A percentile compares a stretch with the other conserved stretches of the same genome.
phyloP scores from a whole-genome alignment of 2,113 vertebrate genomes.

The Miniopterus natalensis region DNA sequence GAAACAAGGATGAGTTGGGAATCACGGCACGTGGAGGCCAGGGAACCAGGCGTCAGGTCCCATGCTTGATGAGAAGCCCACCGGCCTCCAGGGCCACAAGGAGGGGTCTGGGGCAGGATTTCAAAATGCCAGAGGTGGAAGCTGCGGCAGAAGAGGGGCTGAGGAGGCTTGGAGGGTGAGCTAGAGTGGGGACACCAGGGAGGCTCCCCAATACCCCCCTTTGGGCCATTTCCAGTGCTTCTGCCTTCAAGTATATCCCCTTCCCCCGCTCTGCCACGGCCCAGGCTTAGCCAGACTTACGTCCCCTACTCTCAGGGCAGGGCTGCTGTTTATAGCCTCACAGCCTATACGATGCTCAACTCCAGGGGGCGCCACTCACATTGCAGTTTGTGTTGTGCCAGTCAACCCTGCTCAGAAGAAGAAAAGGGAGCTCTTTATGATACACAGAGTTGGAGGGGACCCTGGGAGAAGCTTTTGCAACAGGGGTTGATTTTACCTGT shows the following conservation, averaged over 20 bases:
- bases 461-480: background rate
- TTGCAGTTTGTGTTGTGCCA: background rate
- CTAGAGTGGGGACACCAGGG: background rate
- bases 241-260: background rate
- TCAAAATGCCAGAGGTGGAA: background rate
- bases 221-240: background rate
- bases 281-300: background rate
- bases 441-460: background rate
- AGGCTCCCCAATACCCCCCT: background rate
- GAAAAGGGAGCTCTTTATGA: background rate
- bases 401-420: background rate
- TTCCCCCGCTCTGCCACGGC: background rate
- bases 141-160: background rate
- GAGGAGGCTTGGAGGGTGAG: background rate
- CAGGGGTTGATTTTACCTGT: background rate
- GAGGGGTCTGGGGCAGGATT: background rate
- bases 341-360: background rate
- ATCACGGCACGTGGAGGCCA: background rate
- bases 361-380: background rate
- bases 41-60: background rate
- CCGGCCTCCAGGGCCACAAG: background rate
- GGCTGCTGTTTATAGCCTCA: background rate
- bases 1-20: constrained; percentile 1
- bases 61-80: background rate
- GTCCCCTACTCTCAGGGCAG: background rate